A percentile compares a stretch with the other conserved stretches of the same genome.
Evolutionary conservation across 2,888 invertebrate species (phyloP).

Genomic region (Cotesia congregata): DNA sequence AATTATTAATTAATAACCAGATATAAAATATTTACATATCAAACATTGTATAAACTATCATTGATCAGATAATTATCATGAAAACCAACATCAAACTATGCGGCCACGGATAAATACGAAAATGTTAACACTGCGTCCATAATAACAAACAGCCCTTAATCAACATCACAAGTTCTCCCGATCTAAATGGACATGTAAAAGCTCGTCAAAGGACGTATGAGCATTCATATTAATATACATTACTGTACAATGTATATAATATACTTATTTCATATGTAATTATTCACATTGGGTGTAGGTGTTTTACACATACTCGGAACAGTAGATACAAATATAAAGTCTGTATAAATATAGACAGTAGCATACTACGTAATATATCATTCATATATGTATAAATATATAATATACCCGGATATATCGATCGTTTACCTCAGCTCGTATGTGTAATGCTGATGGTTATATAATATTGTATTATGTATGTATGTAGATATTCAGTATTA

Average conservation of each 20-base stretch:
- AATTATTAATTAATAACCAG: neutral
- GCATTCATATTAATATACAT: neutral
- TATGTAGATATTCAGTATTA: neutral
- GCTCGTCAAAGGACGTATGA: neutral
- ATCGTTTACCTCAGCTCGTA: neutral
- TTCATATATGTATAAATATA: neutral
- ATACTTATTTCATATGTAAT: neutral
- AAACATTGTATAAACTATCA: neutral
- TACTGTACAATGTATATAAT: neutral
- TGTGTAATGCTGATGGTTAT: neutral
- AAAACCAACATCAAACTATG: neutral
- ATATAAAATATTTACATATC: neutral
- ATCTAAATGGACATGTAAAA: neutral
- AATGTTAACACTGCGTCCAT: neutral
- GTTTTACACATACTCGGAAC: neutral
- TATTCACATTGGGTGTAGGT: neutral
- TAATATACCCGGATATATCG: conserved; percentile 15
- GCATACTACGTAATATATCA: neutral
- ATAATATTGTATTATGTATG: neutral
- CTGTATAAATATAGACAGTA: neutral
- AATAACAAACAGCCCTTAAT: conserved; percentile 7
- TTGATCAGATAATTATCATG: neutral
- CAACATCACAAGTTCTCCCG: neutral
- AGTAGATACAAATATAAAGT: neutral
- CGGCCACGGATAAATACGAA: neutral